Evolutionary conservation across 2,888 invertebrate genomes (phyloP).

Genomic region (Hirtodrosophila cameraria): DNA sequence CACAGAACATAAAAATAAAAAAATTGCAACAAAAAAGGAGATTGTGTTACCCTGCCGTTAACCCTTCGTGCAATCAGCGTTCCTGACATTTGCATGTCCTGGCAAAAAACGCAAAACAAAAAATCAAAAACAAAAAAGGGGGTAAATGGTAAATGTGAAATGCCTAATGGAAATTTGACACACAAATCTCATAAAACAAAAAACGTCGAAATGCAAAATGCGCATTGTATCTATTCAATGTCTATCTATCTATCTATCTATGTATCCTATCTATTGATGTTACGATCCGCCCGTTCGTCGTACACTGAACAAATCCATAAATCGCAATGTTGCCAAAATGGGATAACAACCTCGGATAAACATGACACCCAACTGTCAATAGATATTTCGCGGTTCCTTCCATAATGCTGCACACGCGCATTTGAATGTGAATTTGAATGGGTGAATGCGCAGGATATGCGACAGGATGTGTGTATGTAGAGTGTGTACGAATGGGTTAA

Average conservation of each 20-base stretch:
- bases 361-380: slow-evolving; percentile 85
- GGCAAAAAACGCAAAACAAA: slow-evolving; percentile 19
- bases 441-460: slow-evolving; percentile 16
- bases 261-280: slow-evolving; percentile 35
- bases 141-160: slow-evolving; percentile 66
- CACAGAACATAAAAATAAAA: too few species aligned
- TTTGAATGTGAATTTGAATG: slow-evolving; percentile 47
- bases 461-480: slow-evolving; percentile 14
- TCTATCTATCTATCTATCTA: slow-evolving; percentile 48
- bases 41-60: slow-evolving; percentile 76
- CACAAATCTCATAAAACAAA: slow-evolving; percentile 77
- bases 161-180: slow-evolving; percentile 82
- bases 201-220: slow-evolving; percentile 63
- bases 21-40: slow-evolving; percentile 61
- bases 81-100: slow-evolving; percentile 74
- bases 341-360: slow-evolving; percentile 84
- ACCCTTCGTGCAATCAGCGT: slow-evolving; percentile 66
- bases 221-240: slow-evolving; percentile 77
- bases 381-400: slow-evolving; percentile 84
- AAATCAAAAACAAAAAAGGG: slow-evolving; percentile 32
- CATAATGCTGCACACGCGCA: slow-evolving; percentile 78
- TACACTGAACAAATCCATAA: slow-evolving; percentile 72
- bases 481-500: neutral
- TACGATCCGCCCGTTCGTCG: slow-evolving; percentile 60
- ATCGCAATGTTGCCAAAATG: slow-evolving; percentile 82